Percentiles rank a stretch among this genome's conserved stretches.
Evolutionary conservation across 1,140 invertebrate species (phyloP).

Genomic region (Lutraria rhynchaena): DNA sequence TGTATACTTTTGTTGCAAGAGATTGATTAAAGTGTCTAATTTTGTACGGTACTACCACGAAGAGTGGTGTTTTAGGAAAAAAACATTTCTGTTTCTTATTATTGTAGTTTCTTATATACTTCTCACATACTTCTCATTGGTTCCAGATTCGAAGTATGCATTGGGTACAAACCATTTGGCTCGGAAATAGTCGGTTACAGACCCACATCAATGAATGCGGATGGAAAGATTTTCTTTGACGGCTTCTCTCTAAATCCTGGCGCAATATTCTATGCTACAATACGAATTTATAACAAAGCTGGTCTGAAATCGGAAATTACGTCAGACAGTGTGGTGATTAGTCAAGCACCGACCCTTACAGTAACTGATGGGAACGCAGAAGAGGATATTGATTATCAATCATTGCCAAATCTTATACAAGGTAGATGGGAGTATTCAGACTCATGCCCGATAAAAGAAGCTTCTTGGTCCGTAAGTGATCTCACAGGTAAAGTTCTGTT

Average conservation of each 20-base stretch:
- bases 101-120: no score
- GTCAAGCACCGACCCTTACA: slow-evolving; percentile 5
- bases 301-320: slow-evolving; percentile 32
- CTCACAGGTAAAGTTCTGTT: slow-evolving; percentile 26
- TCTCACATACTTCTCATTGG: no score
- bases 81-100: no score
- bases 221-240: slow-evolving; percentile 4
- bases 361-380: slow-evolving; percentile 9
- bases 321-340: slow-evolving; percentile 34
- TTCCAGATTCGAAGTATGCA: slow-evolving; percentile 27
- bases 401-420: slow-evolving; percentile 21
- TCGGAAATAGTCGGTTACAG: slow-evolving; percentile 19
- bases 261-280: slow-evolving; percentile 13
- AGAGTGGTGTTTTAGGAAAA: no score
- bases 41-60: no score
- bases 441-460: slow-evolving; percentile 23
- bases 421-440: slow-evolving; percentile 44
- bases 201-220: background rate
- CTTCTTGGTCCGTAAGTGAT: slow-evolving; percentile 23
- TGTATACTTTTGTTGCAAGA: no score
- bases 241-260: slow-evolving; percentile 6
- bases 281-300: slow-evolving; percentile 36
- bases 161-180: slow-evolving; percentile 1
- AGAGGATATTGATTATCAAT: slow-evolving; percentile 43
- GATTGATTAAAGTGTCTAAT: no score